Base-by-base conservation (phyloP, 2,888 invertebrate genomes). In the Dusona sp. region DNA sequence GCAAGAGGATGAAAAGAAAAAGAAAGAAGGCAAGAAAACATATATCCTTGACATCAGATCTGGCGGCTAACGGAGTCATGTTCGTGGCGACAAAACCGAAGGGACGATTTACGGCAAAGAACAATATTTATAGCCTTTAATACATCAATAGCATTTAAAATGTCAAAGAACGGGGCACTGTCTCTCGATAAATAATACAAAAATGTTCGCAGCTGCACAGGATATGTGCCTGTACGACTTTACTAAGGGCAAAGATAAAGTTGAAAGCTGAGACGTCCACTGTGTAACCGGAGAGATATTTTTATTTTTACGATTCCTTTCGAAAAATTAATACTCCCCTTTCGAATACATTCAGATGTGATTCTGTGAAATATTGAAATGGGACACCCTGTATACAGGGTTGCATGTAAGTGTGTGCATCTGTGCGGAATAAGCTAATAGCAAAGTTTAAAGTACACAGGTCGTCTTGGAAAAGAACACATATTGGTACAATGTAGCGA, bases 401-500 rank as follows among this genome's bases (percentile, higher is more conserved):
- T 2, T 16, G 61, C 29, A 61, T 16, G 29, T 6, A 61, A 6
- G 29, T 61, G 6, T 25, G 29, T 16, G 29, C 2, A 61, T 6
- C 29, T 29, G 29, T 29, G 61, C 29, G 29, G 16, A 61, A 61
- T 61, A 61, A 61, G 61, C 16, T 61, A 25, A 61, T 16, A 25
- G 61, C 29, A 16, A 29, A 61, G 61, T 61, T 61, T 13, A 29
- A 29, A 61, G 61, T 16, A 61, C 61, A 61, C n/a, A 29, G 33
- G 11, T 38, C 25, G 54, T 73, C 51, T 84, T 68, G 67, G 42
- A 33, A 74, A 42, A 68, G 67, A 73, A 51, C 67, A 81, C 72
- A 67, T 57, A 81, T 81, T 74, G 16, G 48, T 81, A 81, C 65
- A 54, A 77, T 72, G 61, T 73, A 65, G 42, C 29, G 36, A 22